Conservation (phyloP, 2,113 vertebrate genomes). For the Elachura formosa region DNA sequence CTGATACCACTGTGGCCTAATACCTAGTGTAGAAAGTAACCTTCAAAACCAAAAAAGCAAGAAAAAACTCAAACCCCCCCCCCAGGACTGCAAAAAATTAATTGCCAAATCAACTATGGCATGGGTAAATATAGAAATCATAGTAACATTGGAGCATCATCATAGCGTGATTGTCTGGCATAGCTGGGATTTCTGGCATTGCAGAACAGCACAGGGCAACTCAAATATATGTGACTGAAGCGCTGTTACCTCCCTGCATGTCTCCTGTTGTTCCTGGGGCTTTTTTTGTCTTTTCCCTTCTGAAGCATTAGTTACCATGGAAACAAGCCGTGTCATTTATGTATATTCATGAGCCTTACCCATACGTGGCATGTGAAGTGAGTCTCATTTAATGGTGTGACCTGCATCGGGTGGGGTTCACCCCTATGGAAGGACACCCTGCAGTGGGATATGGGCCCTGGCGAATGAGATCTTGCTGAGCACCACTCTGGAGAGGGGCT, state of each 20-base stretch:
- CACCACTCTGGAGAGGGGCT: rapidly evolving
- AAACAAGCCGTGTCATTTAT: slow-evolving; percentile 37
- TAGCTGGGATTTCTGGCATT: not conserved
- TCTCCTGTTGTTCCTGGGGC: not conserved
- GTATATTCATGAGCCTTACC: slow-evolving; percentile 9
- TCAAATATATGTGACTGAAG: not conserved
- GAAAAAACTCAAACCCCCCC: rapidly evolving
- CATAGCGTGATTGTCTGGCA: not conserved
- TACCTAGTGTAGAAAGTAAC: not conserved
- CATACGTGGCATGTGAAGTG: not conserved
- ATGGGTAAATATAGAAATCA: not conserved
- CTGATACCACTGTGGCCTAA: not conserved
- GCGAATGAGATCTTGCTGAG: not conserved
- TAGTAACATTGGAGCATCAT: not conserved
- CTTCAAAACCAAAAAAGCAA: not conserved
- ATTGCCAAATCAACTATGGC: not conserved
- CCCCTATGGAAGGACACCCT: not conserved
- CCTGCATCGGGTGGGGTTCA: not conserved
- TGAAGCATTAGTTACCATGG: slow-evolving; percentile 68
- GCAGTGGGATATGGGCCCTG: no score
- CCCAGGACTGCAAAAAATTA: not conserved
- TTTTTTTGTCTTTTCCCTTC: slow-evolving; percentile 40
- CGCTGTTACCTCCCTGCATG: not conserved
- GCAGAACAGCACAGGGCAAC: not conserved
- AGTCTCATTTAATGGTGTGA: not conserved